phyloP scores from a whole-genome alignment of 2,888 invertebrate species.

The Perizoma flavofasciatum region DNA sequence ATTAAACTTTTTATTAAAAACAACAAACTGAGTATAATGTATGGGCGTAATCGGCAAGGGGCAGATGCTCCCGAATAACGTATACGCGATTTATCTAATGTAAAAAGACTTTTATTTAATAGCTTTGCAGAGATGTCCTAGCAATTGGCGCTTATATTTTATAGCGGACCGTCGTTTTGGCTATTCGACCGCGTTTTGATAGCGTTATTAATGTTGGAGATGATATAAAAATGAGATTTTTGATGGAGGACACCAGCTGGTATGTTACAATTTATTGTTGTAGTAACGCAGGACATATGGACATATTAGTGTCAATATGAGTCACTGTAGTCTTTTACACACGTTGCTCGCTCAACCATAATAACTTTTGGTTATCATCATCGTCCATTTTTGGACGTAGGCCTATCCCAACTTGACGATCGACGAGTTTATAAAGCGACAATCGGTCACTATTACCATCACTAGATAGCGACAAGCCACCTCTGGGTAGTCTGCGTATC shows the following conservation, averaged over 20 bases:
- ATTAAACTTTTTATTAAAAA: constrained; percentile 84
- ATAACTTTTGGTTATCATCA: too few species aligned
- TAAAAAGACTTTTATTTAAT: constrained; percentile 83
- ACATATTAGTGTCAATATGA: background rate
- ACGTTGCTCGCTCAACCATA: too few species aligned
- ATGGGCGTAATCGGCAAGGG: constrained; percentile 81
- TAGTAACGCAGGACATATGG: constrained; percentile 56
- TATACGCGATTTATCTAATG: constrained; percentile 81
- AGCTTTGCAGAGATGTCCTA: constrained; percentile 77
- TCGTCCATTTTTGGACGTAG: too few species aligned
- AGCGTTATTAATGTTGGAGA: constrained; percentile 72
- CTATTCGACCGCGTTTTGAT: constrained; percentile 72
- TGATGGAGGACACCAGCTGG: constrained; percentile 71
- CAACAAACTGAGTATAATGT: constrained; percentile 83
- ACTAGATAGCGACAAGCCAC: too few species aligned
- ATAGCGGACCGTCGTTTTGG: constrained; percentile 72
- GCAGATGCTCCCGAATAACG: constrained; percentile 82
- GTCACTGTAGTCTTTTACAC: too few species aligned
- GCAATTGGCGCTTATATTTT: constrained; percentile 77
- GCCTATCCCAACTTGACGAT: too few species aligned
- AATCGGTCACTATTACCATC: too few species aligned
- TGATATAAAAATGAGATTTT: constrained; percentile 75
- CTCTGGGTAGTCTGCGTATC: too few species aligned
- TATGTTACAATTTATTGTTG: constrained; percentile 67
- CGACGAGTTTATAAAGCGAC: too few species aligned